Base-by-base conservation (phyloP, 2,797 vertebrate genomes). In the Trematomus bernacchii region DNA sequence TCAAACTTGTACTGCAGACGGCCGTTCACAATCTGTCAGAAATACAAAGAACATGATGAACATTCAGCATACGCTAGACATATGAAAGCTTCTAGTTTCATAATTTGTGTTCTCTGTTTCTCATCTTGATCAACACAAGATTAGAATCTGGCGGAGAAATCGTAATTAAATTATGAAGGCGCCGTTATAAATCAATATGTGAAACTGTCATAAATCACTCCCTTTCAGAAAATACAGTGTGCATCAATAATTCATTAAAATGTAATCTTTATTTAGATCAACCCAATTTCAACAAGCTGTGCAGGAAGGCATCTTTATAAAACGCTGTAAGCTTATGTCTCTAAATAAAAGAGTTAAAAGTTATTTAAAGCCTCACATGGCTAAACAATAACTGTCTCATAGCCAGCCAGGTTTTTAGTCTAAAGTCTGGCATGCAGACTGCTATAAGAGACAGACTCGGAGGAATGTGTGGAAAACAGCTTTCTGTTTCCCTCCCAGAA, bases 1-100 rank as follows among this genome's bases (percentile, higher is more conserved):
- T 99, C 98, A 44, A 99, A 99, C 85, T 97, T 98, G 90, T 98
- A 99, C 55, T 99, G 98, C 40, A 99, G 93, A 9, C 96, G 97
- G 14, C 98, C 98, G 2, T 97, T 96, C 64, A 98, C 95, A 14
- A 99, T 98, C 98, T 99, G n/a, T 12, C 16, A 15, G 9, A 57
- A 52, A 53, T 2, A 42, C 2, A 8, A 23, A 27, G 7, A 58
- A 53, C 21, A 10, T 4, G 11, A 43, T 12, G 19, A 69, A 78
- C 13, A 50, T 19, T 8, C 10, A 54, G 14, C 6, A 30, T 6
- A 12, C 11, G 30, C 46, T n/a, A 60, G 18, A 79, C 7, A 15
- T 43, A 8, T 27, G n/a, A 18, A 48, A 30, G 13, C 48, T 15
- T 66, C 40, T 68, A 44, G 66, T 74, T 33, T 74, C 30, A 66